phyloP scores from a whole-genome alignment of 2,113 vertebrate species.

The Macrotus californicus region DNA sequence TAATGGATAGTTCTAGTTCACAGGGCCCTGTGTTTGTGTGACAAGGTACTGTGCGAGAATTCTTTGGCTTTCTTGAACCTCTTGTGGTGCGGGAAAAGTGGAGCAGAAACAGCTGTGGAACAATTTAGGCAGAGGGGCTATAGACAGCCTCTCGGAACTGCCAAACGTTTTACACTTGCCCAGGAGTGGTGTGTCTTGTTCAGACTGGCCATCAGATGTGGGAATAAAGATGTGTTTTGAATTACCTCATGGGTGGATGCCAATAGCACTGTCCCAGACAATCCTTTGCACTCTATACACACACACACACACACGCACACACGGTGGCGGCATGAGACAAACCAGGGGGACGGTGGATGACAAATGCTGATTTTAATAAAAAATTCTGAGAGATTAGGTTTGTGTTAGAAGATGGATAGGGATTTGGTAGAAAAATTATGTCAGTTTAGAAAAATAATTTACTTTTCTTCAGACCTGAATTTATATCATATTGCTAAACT shows the following conservation, averaged over 20 bases:
- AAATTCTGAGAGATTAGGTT: background rate
- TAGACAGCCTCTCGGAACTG: background rate
- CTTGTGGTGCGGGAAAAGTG: background rate
- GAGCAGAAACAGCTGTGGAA: background rate
- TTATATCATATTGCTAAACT: background rate
- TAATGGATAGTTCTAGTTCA: background rate
- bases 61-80: background rate
- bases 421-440: background rate
- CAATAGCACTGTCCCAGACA: background rate
- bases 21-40: background rate
- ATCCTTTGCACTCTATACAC: accelerated
- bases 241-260: background rate
- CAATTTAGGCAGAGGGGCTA: background rate
- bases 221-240: background rate
- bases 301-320: background rate
- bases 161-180: background rate
- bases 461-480: background rate
- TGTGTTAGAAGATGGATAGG: background rate
- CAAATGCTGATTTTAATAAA: background rate
- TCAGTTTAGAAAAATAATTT: background rate
- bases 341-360: background rate
- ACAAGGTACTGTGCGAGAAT: background rate
- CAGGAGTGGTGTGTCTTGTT: background rate
- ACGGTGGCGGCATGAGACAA: background rate
- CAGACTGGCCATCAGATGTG: background rate